These are phyloP conservation scores for Paragorgia papillata DNA, from an alignment of 92 coral and sea anemone genomes.

Conservation along the genomic window DNA sequence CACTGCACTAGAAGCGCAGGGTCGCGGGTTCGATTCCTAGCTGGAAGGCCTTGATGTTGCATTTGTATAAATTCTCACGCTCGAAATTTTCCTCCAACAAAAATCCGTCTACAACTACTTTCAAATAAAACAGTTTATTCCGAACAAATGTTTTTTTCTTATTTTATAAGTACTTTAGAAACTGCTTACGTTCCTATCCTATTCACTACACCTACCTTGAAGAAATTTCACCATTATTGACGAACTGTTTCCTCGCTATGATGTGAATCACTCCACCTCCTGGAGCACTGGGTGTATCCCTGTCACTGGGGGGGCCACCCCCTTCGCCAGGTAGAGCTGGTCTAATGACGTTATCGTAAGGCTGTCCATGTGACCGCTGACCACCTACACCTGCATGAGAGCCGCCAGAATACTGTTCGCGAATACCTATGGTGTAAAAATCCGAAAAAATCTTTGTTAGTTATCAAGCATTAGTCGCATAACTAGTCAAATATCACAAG, in stretches of 20 bases:
- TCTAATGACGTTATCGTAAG: constrained; percentile 50
- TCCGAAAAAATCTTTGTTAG: not conserved
- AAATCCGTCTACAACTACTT: too few species aligned
- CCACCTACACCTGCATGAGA: constrained; percentile 48
- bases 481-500: too few species aligned
- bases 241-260: constrained; percentile 36
- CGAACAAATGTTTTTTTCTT: too few species aligned
- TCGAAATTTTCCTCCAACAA: too few species aligned
- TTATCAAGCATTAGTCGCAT: too few species aligned
- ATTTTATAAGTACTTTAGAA: too few species aligned
- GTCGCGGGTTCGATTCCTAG: too few species aligned
- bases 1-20: too few species aligned
- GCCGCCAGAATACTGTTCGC: constrained; percentile 46
- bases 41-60: too few species aligned
- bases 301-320: constrained; percentile 49
- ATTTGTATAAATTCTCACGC: too few species aligned
- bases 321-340: constrained; percentile 62
- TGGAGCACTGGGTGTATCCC: constrained; percentile 31
- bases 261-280: constrained; percentile 64
- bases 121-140: too few species aligned
- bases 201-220: constrained; percentile 41
- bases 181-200: too few species aligned
- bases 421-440: not conserved
- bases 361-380: constrained; percentile 37
- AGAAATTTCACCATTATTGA: constrained; percentile 56